Conservation (phyloP, 2,113 vertebrate genomes). For the Ramphastos sulfuratus region DNA sequence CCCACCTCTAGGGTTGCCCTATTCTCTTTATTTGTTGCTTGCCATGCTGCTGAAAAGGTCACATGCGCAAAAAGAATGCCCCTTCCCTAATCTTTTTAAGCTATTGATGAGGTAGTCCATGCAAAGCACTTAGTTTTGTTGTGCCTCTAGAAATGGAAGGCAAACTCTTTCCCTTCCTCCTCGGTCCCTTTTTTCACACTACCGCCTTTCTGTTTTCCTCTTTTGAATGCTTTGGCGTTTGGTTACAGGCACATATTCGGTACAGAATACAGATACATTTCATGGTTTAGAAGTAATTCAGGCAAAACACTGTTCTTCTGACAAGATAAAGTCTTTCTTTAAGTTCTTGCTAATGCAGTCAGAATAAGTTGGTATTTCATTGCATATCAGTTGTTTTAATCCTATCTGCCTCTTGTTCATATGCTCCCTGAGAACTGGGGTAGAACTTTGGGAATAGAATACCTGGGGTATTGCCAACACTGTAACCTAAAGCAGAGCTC, state of each 20-base stretch:
- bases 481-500: not conserved
- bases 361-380: not conserved
- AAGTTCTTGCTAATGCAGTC: not conserved
- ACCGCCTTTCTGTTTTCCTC: not conserved
- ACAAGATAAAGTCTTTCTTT: not conserved
- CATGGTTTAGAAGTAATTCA: not conserved
- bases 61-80: not conserved
- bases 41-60: not conserved
- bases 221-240: not conserved
- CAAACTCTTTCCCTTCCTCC: not conserved
- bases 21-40: slow-evolving; percentile 42
- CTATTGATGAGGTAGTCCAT: not conserved
- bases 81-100: not conserved
- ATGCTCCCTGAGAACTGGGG: not conserved
- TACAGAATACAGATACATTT: not conserved
- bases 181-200: not conserved
- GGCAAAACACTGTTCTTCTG: not conserved
- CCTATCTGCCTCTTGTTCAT: not conserved
- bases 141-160: slow-evolving; percentile 31
- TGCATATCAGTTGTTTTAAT: not conserved
- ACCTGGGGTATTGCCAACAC: not conserved
- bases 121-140: not conserved
- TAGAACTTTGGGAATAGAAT: not conserved
- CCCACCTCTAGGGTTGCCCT: not conserved
- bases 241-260: not conserved